Evolutionary conservation across 2,888 invertebrate genomes (phyloP), one percentile per base, ranked within the genome.

Genomic region (Chrysolina oricalcia): DNA sequence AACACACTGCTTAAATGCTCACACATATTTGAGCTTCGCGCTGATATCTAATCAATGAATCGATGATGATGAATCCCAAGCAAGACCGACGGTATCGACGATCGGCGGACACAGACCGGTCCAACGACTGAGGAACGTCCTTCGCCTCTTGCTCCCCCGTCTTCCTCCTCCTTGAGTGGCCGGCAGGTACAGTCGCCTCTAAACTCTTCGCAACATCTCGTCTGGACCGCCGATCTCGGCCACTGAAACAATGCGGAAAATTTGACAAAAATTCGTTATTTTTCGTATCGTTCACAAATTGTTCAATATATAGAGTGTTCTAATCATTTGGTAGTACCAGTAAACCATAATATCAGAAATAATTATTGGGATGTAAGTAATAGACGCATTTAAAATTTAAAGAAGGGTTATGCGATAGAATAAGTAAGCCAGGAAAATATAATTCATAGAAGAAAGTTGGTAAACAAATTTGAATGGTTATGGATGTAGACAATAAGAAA

Each of bases 1-100:
- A 85, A 84, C 84, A 81, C 83, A 80, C 80, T 80, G 82, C 79
- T 78, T 83, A 82, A 84, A 83, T 82, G 84, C 85, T 84, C 84
- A 83, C 84, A 84, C 85, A 85, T 85, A 84, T 86, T 86, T 84
- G 85, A 85, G 84, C 84, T 81, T 75, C 80, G 80, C 80, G 82
- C 83, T 81, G 86, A 85, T 87, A 87, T 87, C 87, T 87, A 87
- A 87, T 87, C 87, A 87, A 87, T 87, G 87, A 86, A 87, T 87
- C 87, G 86, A 87, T 87, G 87, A 87, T 87, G 86, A 87, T 87
- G 86, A 85, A 85, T 87, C 84, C 85, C 82, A 83, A 86, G 83
- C 83, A 78, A 83, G 83, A 83, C 81, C 80, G 83, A 76, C 84
- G 83, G 83, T 87, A 87, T 87, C 87, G 82, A 80, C 82, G 86